phyloP scores from a whole-genome alignment of 2,797 vertebrate genomes.

The Hipposideros larvatus region DNA sequence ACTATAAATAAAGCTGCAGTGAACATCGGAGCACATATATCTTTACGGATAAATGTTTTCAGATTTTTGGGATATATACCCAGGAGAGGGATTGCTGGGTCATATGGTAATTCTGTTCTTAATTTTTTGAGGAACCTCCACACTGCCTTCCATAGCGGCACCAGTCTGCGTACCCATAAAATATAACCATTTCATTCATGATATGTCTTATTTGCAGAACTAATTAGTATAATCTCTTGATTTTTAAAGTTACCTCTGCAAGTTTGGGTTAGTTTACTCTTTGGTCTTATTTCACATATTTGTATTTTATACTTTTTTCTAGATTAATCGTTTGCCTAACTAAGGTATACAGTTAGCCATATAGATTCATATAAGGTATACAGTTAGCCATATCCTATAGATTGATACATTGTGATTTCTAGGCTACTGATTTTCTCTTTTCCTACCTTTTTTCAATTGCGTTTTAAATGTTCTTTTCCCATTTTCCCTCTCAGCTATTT shows the following conservation, averaged over 20 bases:
- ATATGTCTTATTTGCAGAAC: constrained; percentile 11
- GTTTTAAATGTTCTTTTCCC: background rate
- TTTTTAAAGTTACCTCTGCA: background rate
- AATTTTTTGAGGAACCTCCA: too few species aligned
- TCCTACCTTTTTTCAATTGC: background rate
- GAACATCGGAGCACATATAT: too few species aligned
- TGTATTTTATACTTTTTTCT: background rate
- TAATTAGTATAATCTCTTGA: background rate
- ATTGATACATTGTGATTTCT: background rate
- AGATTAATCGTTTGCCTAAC: background rate
- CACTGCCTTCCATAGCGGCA: too few species aligned
- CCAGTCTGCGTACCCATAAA: background rate
- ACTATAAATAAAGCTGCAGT: too few species aligned
- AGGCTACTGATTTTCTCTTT: background rate
- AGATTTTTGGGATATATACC: too few species aligned
- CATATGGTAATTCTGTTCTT: too few species aligned
- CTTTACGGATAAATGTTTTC: too few species aligned
- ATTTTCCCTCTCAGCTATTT: constrained; percentile 27
- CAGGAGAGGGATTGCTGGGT: too few species aligned
- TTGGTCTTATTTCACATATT: background rate
- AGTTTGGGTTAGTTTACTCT: background rate
- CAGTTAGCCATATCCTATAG: background rate
- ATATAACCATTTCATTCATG: background rate
- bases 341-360: background rate
- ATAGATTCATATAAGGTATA: background rate